phyloP scores from a whole-genome alignment of 2,888 invertebrate genomes.

The Heteromurus nitidus region DNA sequence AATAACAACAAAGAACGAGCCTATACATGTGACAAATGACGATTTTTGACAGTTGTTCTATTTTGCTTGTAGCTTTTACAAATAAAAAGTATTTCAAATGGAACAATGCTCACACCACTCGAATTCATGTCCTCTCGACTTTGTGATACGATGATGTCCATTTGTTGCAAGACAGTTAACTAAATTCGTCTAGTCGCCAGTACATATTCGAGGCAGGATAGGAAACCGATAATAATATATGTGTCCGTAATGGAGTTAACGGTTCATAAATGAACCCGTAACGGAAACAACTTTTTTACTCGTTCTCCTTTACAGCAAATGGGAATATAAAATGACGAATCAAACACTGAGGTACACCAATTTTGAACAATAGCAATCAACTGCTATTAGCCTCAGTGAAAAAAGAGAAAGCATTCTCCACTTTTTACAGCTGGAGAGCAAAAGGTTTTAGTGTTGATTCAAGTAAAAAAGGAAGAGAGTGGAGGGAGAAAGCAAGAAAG shows the following conservation, averaged over 20 bases:
- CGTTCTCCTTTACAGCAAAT: background rate
- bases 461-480: background rate
- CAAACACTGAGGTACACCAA: constrained; percentile 35
- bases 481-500: background rate
- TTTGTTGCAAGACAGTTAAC: too few relatives aligned
- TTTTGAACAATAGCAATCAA: constrained; percentile 52
- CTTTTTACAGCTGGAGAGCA: constrained; percentile 5
- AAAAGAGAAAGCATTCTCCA: constrained; percentile 27
- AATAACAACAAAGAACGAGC: too few relatives aligned
- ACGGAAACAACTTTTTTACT: constrained; percentile 32
- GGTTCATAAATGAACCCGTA: constrained; percentile 22
- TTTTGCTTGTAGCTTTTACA: too few relatives aligned
- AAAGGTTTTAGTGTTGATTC: constrained; percentile 5
- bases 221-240: too few relatives aligned
- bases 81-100: too few relatives aligned
- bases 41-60: too few relatives aligned
- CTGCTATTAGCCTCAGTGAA: constrained; percentile 36
- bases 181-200: too few relatives aligned
- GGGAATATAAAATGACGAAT: constrained; percentile 45
- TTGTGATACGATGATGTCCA: too few relatives aligned
- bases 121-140: too few relatives aligned
- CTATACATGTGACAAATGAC: too few relatives aligned
- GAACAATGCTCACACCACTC: too few relatives aligned
- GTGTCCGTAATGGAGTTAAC: constrained; percentile 23
- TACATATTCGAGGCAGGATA: too few relatives aligned